Conservation (phyloP, 2,113 vertebrate species). For the Madoqua kirkii region DNA sequence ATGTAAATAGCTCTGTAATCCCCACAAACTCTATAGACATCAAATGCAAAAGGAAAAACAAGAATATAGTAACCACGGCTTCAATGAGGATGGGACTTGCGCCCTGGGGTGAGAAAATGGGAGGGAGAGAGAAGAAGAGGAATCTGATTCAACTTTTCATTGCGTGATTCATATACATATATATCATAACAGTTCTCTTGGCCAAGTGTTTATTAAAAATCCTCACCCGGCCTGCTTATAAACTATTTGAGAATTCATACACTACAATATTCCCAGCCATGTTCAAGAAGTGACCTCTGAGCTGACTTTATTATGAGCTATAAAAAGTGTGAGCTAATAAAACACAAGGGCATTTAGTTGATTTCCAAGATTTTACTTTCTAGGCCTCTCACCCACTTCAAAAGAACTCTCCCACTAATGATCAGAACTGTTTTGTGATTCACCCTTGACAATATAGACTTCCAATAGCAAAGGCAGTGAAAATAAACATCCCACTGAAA, state of each 20-base stretch:
- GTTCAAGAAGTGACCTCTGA: conserved; percentile 69
- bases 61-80: background rate
- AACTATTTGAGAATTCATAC: conserved; percentile 62
- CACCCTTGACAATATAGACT: background rate
- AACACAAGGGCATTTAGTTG: conserved; percentile 68
- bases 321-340: conserved; percentile 70
- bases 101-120: background rate
- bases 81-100: background rate
- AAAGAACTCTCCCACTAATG: background rate
- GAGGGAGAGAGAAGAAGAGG: background rate
- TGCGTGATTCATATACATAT: conserved; percentile 39
- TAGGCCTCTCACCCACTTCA: conserved; percentile 18
- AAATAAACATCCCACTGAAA: background rate
- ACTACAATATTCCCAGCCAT: conserved; percentile 69
- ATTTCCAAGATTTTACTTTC: conserved; percentile 71
- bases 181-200: conserved; percentile 60
- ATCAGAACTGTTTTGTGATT: conserved; percentile 24
- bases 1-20: conserved; percentile 5
- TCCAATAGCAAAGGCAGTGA: background rate
- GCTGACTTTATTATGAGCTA: conserved; percentile 71
- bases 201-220: conserved; percentile 73
- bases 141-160: conserved; percentile 32
- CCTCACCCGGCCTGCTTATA: conserved; percentile 56
- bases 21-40: background rate
- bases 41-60: background rate